These are phyloP conservation scores for Apodemia duryi DNA, from an alignment of 2,888 invertebrate genomes.

Conservation along the genomic window DNA sequence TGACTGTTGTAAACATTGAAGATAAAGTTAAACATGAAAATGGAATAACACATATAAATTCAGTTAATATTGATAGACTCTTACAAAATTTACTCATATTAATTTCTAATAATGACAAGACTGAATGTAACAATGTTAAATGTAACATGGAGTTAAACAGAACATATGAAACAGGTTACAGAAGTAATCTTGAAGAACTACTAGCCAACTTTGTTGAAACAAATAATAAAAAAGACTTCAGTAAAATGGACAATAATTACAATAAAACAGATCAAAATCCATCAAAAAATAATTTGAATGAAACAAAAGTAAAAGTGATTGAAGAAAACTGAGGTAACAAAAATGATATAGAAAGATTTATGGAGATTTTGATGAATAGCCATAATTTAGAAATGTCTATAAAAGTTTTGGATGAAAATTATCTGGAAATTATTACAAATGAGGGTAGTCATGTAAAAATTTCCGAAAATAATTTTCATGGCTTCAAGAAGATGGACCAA, in stretches of 20 bases:
- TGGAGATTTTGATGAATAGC: neutral
- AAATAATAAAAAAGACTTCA: neutral
- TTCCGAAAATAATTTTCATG: conserved; percentile 28
- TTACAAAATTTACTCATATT: conserved; percentile 32
- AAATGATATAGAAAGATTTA: neutral
- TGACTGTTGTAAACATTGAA: conserved; percentile 22
- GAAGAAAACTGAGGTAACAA: neutral
- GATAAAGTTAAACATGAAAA: conserved; percentile 33
- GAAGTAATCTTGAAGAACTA: neutral
- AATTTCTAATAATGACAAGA: conserved; percentile 19
- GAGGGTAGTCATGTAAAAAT: conserved; percentile 28
- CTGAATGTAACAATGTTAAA: neutral
- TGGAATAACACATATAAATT: conserved; percentile 32
- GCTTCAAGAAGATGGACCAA: conserved; percentile 24
- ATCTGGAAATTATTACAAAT: conserved; percentile 23
- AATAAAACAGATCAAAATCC: neutral
- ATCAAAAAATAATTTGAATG: neutral
- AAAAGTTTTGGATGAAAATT: neutral
- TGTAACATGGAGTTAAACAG: neutral
- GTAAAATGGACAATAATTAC: neutral
- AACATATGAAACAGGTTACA: neutral
- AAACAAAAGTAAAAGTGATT: neutral
- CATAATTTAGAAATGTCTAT: neutral
- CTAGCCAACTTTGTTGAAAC: neutral
- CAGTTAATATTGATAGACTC: conserved; percentile 31